Evolutionary conservation across 1,140 invertebrate genomes (phyloP).

Genomic region (Lamellibrachia luymesi): DNA sequence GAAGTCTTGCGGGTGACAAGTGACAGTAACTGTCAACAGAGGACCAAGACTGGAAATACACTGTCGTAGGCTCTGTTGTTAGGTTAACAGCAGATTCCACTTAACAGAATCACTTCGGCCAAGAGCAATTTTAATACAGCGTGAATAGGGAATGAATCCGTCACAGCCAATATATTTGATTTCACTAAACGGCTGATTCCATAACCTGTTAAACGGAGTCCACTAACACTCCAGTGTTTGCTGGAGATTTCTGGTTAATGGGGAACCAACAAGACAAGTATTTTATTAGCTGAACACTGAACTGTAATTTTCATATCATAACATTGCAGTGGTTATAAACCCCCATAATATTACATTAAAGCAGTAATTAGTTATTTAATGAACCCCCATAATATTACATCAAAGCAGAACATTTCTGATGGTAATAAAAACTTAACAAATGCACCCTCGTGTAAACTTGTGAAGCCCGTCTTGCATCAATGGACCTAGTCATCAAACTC

Average conservation of each 20-base stretch:
- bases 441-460: background rate
- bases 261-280: background rate
- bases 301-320: background rate
- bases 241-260: no score
- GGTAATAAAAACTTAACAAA: background rate
- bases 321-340: background rate
- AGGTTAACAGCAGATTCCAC: no score
- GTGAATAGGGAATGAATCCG: background rate
- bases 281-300: background rate
- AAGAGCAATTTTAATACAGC: background rate
- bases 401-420: no score
- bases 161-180: background rate
- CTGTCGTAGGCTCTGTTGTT: background rate
- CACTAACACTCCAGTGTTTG: no score
- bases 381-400: background rate
- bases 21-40: background rate
- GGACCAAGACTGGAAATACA: background rate
- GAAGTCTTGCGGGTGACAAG: background rate
- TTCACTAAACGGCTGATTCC: background rate
- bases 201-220: background rate
- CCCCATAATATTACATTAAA: background rate
- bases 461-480: background rate
- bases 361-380: background rate
- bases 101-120: no score
- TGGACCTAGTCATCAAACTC: background rate